phyloP scores from a whole-genome alignment of 2,888 invertebrate genomes.

The Andrena dorsata region DNA sequence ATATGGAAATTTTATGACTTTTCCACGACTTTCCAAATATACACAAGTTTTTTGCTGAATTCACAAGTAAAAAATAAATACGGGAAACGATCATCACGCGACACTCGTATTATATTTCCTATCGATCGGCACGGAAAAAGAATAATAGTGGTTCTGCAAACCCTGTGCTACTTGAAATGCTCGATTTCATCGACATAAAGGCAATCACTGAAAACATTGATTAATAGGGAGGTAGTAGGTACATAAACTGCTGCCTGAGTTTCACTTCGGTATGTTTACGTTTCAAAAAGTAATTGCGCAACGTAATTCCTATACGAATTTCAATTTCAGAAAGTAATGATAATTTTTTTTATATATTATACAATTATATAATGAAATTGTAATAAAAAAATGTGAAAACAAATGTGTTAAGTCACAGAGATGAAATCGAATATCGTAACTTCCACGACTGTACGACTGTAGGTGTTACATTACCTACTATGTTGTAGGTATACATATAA shows the following conservation, averaged over 20 bases:
- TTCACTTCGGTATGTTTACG: conserved; percentile 10
- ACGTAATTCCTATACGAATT: neutral
- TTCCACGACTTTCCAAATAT: too few relatives aligned
- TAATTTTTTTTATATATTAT: neutral
- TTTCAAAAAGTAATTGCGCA: neutral
- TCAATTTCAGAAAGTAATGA: conserved; percentile 11
- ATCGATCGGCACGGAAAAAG: neutral
- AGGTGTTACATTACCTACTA: too few relatives aligned
- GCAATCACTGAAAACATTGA: conserved; percentile 7
- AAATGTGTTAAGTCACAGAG: neutral
- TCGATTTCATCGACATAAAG: neutral
- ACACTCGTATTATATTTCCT: neutral
- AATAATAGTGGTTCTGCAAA: neutral
- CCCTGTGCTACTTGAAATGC: neutral
- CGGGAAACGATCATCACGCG: neutral
- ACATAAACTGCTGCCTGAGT: neutral
- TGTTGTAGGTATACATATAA: too few relatives aligned
- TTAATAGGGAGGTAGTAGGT: neutral
- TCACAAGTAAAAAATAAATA: neutral
- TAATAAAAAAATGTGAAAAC: neutral
- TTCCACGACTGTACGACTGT: neutral
- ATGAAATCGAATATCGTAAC: neutral
- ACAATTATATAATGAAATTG: neutral
- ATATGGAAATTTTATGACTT: too few relatives aligned
- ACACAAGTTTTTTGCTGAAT: neutral